Conservation (phyloP, 2,888 invertebrate species). For the Oligia fasciuncula region DNA sequence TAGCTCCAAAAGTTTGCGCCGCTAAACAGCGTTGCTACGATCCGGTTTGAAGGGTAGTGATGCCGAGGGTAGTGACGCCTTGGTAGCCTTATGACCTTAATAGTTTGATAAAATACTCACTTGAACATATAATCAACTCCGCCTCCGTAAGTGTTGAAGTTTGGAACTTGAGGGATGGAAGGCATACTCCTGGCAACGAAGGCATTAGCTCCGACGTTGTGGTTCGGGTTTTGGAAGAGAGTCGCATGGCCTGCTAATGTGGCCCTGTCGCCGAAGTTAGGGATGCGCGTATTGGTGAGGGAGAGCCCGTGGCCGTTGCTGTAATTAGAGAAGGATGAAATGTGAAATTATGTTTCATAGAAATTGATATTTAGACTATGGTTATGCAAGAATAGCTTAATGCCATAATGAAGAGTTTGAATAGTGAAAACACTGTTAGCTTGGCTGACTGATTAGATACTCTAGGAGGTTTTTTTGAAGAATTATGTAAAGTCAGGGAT, state of each 20-base stretch:
- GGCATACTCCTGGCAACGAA: conserved; percentile 77
- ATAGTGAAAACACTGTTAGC: neutral
- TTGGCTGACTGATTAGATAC: neutral
- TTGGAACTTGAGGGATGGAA: conserved; percentile 70
- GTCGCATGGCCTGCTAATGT: conserved; percentile 73
- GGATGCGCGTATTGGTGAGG: conserved; percentile 69
- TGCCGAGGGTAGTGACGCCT: neutral
- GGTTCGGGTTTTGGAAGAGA: conserved; percentile 70
- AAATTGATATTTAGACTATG: too few species aligned
- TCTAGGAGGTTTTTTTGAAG: neutral
- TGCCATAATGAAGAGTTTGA: neutral
- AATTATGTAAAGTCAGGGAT: neutral
- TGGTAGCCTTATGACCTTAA: neutral
- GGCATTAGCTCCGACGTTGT: conserved; percentile 76
- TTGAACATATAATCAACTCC: conserved; percentile 78
- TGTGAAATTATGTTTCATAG: neutral
- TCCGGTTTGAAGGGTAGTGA: too few species aligned
- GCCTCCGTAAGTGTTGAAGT: conserved; percentile 79
- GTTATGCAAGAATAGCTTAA: neutral
- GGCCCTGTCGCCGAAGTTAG: conserved; percentile 71
- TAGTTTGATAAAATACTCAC: conserved; percentile 64
- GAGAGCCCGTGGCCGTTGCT: conserved; percentile 76
- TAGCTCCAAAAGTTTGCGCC: too few species aligned
- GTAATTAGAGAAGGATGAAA: conserved; percentile 26
- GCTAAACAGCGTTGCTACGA: too few species aligned